These are phyloP conservation scores for Phragmatobia fuliginosa DNA, from an alignment of 2,888 invertebrate genomes.

Conservation along the genomic window DNA sequence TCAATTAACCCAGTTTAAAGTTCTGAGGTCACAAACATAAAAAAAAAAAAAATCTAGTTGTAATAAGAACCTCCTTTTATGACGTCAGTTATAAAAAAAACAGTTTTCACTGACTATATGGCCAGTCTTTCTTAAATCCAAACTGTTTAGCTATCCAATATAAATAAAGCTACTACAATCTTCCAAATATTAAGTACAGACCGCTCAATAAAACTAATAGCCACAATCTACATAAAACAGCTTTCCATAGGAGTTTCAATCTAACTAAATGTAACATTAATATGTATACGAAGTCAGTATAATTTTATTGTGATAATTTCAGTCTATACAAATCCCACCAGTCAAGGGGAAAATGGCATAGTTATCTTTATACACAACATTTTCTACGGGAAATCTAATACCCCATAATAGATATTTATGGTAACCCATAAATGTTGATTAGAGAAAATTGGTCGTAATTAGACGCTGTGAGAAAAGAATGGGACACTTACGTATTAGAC, in stretches of 20 bases:
- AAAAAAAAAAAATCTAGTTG: no score
- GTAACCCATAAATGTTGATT: slow-evolving; percentile 23
- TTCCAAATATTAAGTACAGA: neutral
- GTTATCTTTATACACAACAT: slow-evolving; percentile 6
- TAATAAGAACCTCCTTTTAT: no score
- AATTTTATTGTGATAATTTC: neutral
- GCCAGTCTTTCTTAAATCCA: no score
- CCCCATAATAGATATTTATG: slow-evolving; percentile 25
- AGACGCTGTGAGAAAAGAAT: slow-evolving; percentile 21
- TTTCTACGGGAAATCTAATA: slow-evolving; percentile 14
- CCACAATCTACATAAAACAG: neutral
- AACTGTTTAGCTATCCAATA: no score
- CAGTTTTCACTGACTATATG: no score
- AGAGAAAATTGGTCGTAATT: slow-evolving; percentile 26
- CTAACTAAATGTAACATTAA: neutral
- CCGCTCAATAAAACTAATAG: neutral
- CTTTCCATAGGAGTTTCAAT: neutral
- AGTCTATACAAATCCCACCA: neutral
- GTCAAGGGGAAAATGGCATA: neutral
- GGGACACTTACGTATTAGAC: slow-evolving; percentile 21
- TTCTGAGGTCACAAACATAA: no score
- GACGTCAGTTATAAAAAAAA: no score
- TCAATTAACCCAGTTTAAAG: no score
- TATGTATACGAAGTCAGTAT: neutral
- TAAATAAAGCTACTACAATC: neutral